Evolutionary conservation across 2,113 vertebrate species (phyloP).

Genomic region (Monopterus albus): DNA sequence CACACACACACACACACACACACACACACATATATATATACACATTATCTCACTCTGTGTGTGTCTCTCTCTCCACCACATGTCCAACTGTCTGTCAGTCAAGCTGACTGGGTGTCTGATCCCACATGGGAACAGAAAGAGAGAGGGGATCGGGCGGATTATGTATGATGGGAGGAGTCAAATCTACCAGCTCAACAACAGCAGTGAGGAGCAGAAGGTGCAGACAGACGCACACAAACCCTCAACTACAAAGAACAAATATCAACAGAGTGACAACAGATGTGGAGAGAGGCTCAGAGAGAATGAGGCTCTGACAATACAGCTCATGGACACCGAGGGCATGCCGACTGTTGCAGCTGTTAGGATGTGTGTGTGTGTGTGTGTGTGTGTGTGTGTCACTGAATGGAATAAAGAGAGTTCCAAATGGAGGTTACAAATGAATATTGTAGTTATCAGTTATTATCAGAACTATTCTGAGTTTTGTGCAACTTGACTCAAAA

Average conservation of each 20-base stretch:
- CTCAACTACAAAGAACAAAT: conserved; percentile 23
- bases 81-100: conserved; percentile 72
- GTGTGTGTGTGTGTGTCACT: conserved; percentile 16
- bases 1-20: conserved; percentile 11
- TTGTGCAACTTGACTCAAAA: too few relatives aligned
- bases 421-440: neutral
- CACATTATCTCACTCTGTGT: conserved; percentile 25
- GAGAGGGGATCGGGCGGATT: conserved; percentile 90
- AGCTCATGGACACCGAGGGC: conserved; percentile 6
- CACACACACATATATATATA: conserved; percentile 1
- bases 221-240: conserved; percentile 34
- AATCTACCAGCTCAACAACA: conserved; percentile 89
- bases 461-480: neutral
- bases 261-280: neutral
- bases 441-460: neutral
- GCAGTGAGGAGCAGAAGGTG: conserved; percentile 66
- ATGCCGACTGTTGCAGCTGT: conserved; percentile 60
- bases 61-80: conserved; percentile 45
- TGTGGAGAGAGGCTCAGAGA: conserved; percentile 9
- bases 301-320: neutral
- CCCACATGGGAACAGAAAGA: conserved; percentile 72
- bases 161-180: conserved; percentile 90
- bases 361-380: neutral
- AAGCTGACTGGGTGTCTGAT: conserved; percentile 70
- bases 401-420: neutral